phyloP scores from a whole-genome alignment of 2,888 invertebrate genomes.

The Lissocephala sabroskyi region DNA sequence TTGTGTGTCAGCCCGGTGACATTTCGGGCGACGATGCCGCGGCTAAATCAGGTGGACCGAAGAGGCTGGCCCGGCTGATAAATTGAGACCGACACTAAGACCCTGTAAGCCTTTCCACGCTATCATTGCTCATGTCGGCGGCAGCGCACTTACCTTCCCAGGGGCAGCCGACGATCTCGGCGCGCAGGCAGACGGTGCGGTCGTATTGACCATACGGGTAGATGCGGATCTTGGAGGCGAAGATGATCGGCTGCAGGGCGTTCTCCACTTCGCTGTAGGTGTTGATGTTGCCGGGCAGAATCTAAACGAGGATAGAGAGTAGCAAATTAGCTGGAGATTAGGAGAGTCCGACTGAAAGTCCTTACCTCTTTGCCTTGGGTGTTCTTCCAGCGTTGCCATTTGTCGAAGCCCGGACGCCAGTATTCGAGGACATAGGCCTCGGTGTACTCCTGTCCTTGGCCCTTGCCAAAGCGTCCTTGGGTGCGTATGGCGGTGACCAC shows the following conservation, averaged over 20 bases:
- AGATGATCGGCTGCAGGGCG: conserved; percentile 82
- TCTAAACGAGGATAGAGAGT: conserved; percentile 73
- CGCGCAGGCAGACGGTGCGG: conserved; percentile 85
- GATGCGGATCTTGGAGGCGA: conserved; percentile 84
- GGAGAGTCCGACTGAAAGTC: not conserved
- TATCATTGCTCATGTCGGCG: conserved; percentile 59
- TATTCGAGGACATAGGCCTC: conserved; percentile 86
- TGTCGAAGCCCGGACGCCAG: conserved; percentile 80
- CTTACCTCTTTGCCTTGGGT: conserved; percentile 81
- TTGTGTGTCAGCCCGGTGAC: too few relatives aligned
- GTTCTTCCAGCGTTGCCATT: conserved; percentile 84
- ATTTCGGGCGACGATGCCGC: too few relatives aligned
- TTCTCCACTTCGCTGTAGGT: conserved; percentile 84
- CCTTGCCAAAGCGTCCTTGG: conserved; percentile 89
- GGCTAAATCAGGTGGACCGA: too few relatives aligned
- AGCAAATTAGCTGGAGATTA: conserved; percentile 1
- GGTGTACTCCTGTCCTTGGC: conserved; percentile 86
- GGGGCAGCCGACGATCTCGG: conserved; percentile 86
- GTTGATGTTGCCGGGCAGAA: conserved; percentile 85
- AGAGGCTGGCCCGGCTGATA: conserved; percentile 42
- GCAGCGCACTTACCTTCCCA: conserved; percentile 79
- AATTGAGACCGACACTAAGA: conserved; percentile 64
- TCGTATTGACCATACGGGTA: conserved; percentile 85
- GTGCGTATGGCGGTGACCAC: conserved; percentile 82
- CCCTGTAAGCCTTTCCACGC: conserved; percentile 57